Conservation (phyloP, 2,797 vertebrate genomes). For the Denticeps clupeoides region DNA sequence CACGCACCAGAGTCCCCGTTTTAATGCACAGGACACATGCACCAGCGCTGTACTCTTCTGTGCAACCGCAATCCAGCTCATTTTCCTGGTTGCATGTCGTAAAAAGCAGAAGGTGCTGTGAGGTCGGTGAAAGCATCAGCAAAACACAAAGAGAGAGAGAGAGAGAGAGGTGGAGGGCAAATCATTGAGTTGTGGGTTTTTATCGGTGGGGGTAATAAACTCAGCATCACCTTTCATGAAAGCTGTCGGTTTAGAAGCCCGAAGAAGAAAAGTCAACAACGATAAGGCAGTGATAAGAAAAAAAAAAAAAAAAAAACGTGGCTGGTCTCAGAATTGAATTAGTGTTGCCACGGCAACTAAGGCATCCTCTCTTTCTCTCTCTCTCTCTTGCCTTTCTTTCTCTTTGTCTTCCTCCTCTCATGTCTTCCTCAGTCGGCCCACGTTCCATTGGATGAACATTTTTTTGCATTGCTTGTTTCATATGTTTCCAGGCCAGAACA, state of each 20-base stretch:
- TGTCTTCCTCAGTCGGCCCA: constrained; percentile 11
- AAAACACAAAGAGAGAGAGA: not conserved
- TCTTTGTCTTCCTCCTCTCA: not conserved
- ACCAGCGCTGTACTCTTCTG: no score
- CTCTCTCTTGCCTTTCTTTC: not conserved
- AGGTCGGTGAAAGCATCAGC: not conserved
- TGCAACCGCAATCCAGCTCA: no score
- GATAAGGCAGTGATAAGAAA: constrained; percentile 22
- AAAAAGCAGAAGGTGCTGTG: not conserved
- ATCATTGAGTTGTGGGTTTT: not conserved
- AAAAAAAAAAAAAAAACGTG: constrained; percentile 24
- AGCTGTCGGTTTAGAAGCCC: constrained; percentile 20
- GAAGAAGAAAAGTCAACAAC: constrained; percentile 23
- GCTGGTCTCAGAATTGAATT: constrained; percentile 31
- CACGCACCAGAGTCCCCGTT: not conserved
- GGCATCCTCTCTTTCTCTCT: constrained; percentile 4
- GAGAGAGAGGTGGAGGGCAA: not conserved
- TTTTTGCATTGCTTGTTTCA: constrained; percentile 9
- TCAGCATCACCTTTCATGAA: constrained; percentile 14
- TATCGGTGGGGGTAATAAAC: no score
- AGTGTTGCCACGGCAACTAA: constrained; percentile 35
- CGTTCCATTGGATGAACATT: no score
- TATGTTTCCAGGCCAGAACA: no score
- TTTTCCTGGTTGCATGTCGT: no score
- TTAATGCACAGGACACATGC: no score